phyloP scores from a whole-genome alignment of 2,888 invertebrate species.

The Drosophila maculinotata region DNA sequence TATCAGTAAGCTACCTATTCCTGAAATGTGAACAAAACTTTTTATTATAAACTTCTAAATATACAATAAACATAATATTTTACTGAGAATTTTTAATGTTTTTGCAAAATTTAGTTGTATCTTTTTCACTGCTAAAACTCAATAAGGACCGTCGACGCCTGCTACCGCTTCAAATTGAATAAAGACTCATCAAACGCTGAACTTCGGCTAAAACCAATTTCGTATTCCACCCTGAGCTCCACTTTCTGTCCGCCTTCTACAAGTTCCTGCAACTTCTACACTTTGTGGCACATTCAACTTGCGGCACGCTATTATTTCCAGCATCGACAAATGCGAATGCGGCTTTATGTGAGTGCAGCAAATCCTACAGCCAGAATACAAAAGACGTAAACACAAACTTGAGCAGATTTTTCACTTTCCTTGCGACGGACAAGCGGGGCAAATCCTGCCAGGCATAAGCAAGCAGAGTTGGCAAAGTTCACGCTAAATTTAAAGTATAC shows the following conservation, averaged over 20 bases:
- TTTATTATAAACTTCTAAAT: too few species aligned
- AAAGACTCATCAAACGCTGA: constrained; percentile 10
- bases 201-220: constrained; percentile 34
- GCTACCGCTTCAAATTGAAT: constrained; percentile 9
- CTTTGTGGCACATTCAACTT: constrained; percentile 59
- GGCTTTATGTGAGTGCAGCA: too few species aligned
- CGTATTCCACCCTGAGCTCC: neutral
- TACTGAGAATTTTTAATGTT: too few species aligned
- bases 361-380: constrained; percentile 41
- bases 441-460: constrained; percentile 43
- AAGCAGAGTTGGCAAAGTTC: constrained; percentile 42
- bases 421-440: constrained; percentile 19
- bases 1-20: too few species aligned
- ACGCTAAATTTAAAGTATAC: constrained; percentile 63
- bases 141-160: constrained; percentile 4
- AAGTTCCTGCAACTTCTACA: constrained; percentile 26
- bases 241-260: constrained; percentile 1
- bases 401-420: constrained; percentile 69
- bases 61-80: too few species aligned
- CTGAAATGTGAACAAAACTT: too few species aligned
- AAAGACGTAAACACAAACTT: constrained; percentile 37
- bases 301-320: constrained; percentile 46
- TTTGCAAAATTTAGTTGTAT: too few species aligned
- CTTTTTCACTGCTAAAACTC: neutral
- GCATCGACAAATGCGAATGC: constrained; percentile 23